These are phyloP conservation scores for Myioborus miniatus DNA, from an alignment of 2,797 vertebrate genomes.

Conservation along the genomic window DNA sequence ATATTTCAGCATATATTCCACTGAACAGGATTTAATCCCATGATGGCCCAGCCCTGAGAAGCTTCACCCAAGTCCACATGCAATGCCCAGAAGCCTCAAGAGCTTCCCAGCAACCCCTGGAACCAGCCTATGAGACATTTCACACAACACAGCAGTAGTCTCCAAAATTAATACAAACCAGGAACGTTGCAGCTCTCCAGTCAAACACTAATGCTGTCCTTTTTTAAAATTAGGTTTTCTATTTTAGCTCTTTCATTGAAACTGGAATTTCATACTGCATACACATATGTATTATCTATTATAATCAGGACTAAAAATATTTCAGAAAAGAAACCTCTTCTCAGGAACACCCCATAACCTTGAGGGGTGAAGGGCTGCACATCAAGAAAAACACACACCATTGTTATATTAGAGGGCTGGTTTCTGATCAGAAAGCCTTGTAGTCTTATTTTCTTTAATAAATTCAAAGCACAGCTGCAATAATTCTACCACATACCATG, in stretches of 20 bases:
- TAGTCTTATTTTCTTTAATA: not conserved
- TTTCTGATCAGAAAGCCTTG: not conserved
- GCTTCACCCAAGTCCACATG: not conserved
- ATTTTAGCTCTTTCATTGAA: not conserved
- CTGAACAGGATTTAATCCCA: not conserved
- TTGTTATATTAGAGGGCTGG: not conserved
- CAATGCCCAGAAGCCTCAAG: not conserved
- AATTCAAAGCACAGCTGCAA: conserved; percentile 34
- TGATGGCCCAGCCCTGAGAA: not conserved
- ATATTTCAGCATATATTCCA: not conserved
- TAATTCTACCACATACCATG: conserved; percentile 48
- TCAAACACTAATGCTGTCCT: not conserved
- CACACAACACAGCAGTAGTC: rapidly evolving
- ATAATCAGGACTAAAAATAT: not conserved
- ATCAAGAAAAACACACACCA: not conserved
- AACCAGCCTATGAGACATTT: not conserved
- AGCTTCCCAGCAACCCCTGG: not conserved
- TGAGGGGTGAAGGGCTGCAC: not conserved
- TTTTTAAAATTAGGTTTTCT: not conserved
- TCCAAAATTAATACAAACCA: not conserved
- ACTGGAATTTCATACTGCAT: not conserved
- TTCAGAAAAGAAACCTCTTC: not conserved
- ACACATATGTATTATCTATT: not conserved
- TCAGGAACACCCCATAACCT: not conserved
- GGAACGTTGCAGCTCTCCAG: not conserved